Conservation (phyloP, 1,140 invertebrate genomes). For the Panonychus citri region DNA sequence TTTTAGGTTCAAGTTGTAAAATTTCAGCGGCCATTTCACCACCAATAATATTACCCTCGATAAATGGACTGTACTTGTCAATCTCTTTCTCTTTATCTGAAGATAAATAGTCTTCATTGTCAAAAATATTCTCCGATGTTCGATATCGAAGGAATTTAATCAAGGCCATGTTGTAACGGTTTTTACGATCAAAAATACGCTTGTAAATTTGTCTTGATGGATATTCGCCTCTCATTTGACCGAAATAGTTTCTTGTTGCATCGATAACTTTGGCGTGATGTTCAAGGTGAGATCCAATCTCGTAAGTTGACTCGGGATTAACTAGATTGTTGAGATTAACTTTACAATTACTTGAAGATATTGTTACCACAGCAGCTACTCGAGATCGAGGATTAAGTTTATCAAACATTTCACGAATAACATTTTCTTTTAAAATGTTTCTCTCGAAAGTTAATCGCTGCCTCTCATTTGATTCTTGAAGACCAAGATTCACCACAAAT, state of each 20-base stretch:
- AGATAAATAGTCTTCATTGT: conserved; percentile 15
- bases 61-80: conserved; percentile 14
- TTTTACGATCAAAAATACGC: conserved; percentile 57
- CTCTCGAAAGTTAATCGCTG: conserved; percentile 63
- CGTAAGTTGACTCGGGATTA: conserved; percentile 68
- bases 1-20: conserved; percentile 44
- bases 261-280: conserved; percentile 84
- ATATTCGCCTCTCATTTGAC: conserved; percentile 23
- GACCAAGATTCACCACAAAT: conserved; percentile 61
- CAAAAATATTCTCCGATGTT: conserved; percentile 23
- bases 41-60: conserved; percentile 33
- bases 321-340: conserved; percentile 76
- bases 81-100: conserved; percentile 15
- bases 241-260: conserved; percentile 82
- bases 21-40: conserved; percentile 59
- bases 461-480: conserved; percentile 55
- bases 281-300: conserved; percentile 79
- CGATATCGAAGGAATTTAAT: conserved; percentile 63
- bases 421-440: conserved; percentile 67
- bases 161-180: conserved; percentile 70
- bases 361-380: conserved; percentile 66
- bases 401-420: conserved; percentile 57
- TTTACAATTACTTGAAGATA: conserved; percentile 60
- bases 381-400: conserved; percentile 57
- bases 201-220: conserved; percentile 33